phyloP scores from a whole-genome alignment of 1,140 invertebrate genomes.

The Brachystomella parvula region DNA sequence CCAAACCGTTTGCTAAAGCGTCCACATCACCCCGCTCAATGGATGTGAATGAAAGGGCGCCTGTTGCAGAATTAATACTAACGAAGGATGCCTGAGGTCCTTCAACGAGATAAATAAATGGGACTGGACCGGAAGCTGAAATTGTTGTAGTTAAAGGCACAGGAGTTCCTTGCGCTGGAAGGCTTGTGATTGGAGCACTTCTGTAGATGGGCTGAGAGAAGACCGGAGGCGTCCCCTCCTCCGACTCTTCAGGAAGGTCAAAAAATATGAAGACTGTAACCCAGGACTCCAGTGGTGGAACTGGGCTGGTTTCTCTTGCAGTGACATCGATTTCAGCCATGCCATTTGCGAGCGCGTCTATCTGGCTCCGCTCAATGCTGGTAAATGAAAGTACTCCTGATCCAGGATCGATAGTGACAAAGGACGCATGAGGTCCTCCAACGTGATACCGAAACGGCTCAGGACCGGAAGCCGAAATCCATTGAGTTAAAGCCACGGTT shows the following conservation, averaged over 20 bases:
- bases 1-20: background rate
- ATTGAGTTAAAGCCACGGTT: background rate
- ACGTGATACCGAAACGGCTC: background rate
- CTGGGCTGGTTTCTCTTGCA: background rate
- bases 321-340: background rate
- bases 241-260: background rate
- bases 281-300: background rate
- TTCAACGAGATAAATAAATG: background rate
- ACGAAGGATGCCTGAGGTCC: background rate
- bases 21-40: background rate
- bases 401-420: background rate
- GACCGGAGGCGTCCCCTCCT: background rate
- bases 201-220: background rate
- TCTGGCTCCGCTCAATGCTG: background rate
- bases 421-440: background rate
- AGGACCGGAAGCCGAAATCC: background rate
- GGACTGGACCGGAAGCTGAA: background rate
- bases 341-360: background rate
- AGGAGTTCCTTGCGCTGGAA: background rate
- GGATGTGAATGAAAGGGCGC: background rate
- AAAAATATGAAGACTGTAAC: background rate
- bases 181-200: background rate
- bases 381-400: background rate
- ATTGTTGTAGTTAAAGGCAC: background rate
- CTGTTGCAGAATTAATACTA: background rate